These are phyloP conservation scores for Sminthopsis crassicaudata DNA, from an alignment of 2,113 vertebrate species.

Conservation along the genomic window DNA sequence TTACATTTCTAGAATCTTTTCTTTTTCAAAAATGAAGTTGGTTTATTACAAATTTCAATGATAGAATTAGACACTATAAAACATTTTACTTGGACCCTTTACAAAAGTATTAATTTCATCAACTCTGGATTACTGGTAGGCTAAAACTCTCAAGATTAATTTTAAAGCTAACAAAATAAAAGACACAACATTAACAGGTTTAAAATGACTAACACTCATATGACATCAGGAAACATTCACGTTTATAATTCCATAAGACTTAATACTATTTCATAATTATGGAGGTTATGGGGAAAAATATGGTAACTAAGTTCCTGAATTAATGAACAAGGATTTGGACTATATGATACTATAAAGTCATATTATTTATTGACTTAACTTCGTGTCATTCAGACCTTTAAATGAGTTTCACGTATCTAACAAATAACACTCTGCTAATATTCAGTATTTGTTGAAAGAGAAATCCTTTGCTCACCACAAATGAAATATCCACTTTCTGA, in stretches of 20 bases:
- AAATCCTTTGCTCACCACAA: constrained; percentile 75
- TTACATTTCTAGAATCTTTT: neutral
- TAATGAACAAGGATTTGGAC: constrained; percentile 36
- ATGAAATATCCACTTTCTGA: no score
- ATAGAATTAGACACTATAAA: constrained; percentile 77
- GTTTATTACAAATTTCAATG: constrained; percentile 77
- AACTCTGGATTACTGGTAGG: constrained; percentile 84
- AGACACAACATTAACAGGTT: constrained; percentile 85
- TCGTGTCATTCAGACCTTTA: constrained; percentile 61
- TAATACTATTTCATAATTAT: constrained; percentile 63
- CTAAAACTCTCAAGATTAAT: constrained; percentile 82
- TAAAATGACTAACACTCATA: constrained; percentile 76
- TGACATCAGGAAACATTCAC: constrained; percentile 75
- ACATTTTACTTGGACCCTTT: constrained; percentile 75
- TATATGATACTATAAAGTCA: constrained; percentile 40
- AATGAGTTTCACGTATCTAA: constrained; percentile 63
- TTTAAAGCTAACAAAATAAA: constrained; percentile 85
- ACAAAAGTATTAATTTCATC: constrained; percentile 79
- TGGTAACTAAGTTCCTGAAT: constrained; percentile 48
- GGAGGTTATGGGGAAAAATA: constrained; percentile 62
- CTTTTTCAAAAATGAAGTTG: constrained; percentile 70
- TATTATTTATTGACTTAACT: constrained; percentile 72
- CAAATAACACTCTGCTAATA: constrained; percentile 72
- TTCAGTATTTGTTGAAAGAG: constrained; percentile 78
- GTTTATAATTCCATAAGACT: constrained; percentile 68